Evolutionary conservation across 1,140 invertebrate species (phyloP), one percentile per base, ranked within the genome.

Genomic region (Penaeus indicus): DNA sequence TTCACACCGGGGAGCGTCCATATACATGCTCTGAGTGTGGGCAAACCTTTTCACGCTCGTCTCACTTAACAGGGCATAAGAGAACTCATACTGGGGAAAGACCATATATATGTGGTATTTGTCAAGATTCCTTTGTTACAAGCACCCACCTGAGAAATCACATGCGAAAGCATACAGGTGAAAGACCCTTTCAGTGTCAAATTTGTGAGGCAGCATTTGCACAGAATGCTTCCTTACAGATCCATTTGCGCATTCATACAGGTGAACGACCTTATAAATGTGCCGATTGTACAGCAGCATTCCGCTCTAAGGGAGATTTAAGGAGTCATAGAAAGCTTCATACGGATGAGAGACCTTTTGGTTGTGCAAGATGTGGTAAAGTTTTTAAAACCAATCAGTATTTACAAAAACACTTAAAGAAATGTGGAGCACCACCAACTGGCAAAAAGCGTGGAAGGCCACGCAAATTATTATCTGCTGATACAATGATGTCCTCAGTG

Each of bases 121-220:
- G 94, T 89, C 91, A 92, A 11, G 92, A 93, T 72, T 92, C 92
- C 7, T 94, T 94, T 91, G 84, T 88, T 21, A 90, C 90, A 3
- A 91, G 92, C 21, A 93, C 93, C 38, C 93, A 93, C 86, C 92
- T 94, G 90, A 93, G 93, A 86, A 92, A 93, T 75, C 94, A 94
- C 90, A 92, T 93, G 75, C 92, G 93, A 5, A 92, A 93, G 10
- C 93, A 94, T 90, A 93, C 93, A 32, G 93, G 93, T 47, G 93
- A 94, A 86, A 88, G 91, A 25, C 92, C 92, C 13, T 93, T 92
- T 89, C 81, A 89, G 11, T 93, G 92, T 78, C 69, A 88, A 22
- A 79, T 91, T 47, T 91, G 90, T 72, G 27, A 84, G 32, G 78
- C 85, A 27, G 88, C 86, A 22, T 91, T 91, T 86, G 85, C 89